phyloP scores from a whole-genome alignment of 1,140 invertebrate genomes.

The Cherax destructor region DNA sequence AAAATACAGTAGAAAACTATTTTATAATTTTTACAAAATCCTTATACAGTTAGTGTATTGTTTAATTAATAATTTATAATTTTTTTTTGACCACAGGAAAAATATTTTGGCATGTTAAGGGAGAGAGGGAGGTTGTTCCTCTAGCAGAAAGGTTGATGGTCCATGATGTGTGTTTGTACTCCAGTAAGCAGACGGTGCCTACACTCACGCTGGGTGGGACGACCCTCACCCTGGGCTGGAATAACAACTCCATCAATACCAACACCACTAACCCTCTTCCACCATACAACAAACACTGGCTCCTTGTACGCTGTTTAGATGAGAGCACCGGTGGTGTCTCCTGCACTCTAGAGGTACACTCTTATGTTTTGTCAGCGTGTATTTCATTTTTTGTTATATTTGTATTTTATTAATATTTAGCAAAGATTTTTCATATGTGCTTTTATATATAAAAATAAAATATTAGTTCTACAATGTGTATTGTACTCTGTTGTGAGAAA shows the following conservation, averaged over 20 bases:
- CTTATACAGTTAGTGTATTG: no score
- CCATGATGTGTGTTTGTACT: neutral
- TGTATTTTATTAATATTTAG: neutral
- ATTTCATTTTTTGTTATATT: neutral
- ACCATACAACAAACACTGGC: neutral
- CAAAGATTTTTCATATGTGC: neutral
- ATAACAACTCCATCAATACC: neutral
- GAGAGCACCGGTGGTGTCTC: neutral
- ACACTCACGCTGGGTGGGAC: neutral
- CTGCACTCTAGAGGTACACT: neutral
- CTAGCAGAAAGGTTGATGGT: neutral
- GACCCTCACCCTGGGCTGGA: neutral
- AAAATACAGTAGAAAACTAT: no score
- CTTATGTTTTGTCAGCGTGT: neutral
- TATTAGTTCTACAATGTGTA: neutral
- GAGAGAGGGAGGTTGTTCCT: neutral
- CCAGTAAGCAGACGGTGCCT: neutral
- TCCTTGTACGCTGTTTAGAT: neutral
- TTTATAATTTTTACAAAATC: no score
- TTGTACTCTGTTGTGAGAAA: neutral
- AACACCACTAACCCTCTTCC: neutral
- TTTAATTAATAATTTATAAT: no score
- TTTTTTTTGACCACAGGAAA: neutral
- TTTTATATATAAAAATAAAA: neutral
- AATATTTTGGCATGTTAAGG: neutral